Percentiles rank a stretch among this genome's conserved stretches.
These are phyloP conservation scores for Morone chrysops DNA, from an alignment of 2,113 vertebrate genomes.

Conservation along the genomic window DNA sequence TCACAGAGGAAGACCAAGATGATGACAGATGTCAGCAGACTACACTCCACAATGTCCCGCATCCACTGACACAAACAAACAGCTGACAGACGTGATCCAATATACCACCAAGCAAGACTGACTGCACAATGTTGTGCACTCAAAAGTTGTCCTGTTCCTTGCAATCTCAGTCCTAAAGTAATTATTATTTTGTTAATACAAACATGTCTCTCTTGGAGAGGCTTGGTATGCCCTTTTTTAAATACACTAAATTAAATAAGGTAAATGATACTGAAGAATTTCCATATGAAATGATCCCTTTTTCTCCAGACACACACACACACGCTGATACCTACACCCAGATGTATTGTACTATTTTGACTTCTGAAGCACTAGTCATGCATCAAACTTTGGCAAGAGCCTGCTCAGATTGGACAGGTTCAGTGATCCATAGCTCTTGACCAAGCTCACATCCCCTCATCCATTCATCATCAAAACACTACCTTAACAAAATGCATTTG, in stretches of 20 bases:
- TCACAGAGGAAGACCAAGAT: constrained; percentile 77
- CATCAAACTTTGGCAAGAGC: constrained; percentile 51
- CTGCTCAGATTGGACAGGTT: constrained; percentile 35
- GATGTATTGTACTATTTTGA: constrained; percentile 32
- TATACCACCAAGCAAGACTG: constrained; percentile 55
- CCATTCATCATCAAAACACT: constrained; percentile 57
- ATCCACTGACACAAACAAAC: constrained; percentile 64
- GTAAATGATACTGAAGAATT: neutral
- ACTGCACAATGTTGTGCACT: constrained; percentile 54
- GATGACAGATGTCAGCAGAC: constrained; percentile 70
- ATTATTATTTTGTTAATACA: neutral
- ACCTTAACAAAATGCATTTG: constrained; percentile 39
- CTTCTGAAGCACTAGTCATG: constrained; percentile 42
- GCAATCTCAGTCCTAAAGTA: constrained; percentile 5
- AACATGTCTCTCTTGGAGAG: constrained; percentile 38
- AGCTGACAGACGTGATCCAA: constrained; percentile 68
- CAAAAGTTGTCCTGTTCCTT: constrained; percentile 53
- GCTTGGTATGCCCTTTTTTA: neutral
- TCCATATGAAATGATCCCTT: neutral
- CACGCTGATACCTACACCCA: neutral
- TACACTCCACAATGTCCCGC: constrained; percentile 48
- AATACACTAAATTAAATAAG: neutral
- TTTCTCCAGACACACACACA: neutral
- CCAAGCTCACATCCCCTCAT: constrained; percentile 36
- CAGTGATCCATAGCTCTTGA: constrained; percentile 66